A percentile compares a stretch with the other conserved stretches of the same genome.
Conservation (phyloP, 2,888 invertebrate genomes). For the Elysia crispata region DNA sequence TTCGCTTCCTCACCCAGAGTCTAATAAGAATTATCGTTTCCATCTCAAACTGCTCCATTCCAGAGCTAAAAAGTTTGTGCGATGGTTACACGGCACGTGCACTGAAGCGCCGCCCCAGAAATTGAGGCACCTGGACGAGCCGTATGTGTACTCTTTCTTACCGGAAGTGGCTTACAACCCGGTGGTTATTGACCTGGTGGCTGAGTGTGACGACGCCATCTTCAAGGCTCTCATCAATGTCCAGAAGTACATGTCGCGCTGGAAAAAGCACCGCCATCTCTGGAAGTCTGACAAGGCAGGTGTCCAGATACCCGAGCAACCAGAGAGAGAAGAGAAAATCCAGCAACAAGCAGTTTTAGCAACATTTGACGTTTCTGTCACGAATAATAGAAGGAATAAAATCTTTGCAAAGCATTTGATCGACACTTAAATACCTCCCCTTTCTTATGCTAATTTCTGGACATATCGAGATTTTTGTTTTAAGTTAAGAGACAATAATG, state of each 20-base stretch:
- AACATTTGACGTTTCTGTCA: no score
- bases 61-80: conserved; percentile 85
- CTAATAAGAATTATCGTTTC: no score
- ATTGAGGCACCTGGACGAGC: conserved; percentile 81
- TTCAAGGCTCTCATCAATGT: conserved; percentile 83
- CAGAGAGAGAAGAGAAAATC: no score
- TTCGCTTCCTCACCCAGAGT: no score
- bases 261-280: conserved; percentile 68
- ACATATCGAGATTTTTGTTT: no score
- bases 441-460: no score
- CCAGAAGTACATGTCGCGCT: conserved; percentile 81
- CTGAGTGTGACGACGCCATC: conserved; percentile 83
- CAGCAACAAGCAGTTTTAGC: no score
- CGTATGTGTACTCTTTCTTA: conserved; percentile 85
- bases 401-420: no score
- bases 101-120: conserved; percentile 83
- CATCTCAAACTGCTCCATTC: background rate
- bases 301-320: no score
- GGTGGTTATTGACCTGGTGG: conserved; percentile 83
- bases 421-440: no score
- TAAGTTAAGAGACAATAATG: no score
- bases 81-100: conserved; percentile 91
- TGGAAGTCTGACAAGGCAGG: conserved; percentile 72
- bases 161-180: conserved; percentile 86
- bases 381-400: no score